Conservation (phyloP, 1,140 invertebrate species). For the Stegodyphus dumicola region DNA sequence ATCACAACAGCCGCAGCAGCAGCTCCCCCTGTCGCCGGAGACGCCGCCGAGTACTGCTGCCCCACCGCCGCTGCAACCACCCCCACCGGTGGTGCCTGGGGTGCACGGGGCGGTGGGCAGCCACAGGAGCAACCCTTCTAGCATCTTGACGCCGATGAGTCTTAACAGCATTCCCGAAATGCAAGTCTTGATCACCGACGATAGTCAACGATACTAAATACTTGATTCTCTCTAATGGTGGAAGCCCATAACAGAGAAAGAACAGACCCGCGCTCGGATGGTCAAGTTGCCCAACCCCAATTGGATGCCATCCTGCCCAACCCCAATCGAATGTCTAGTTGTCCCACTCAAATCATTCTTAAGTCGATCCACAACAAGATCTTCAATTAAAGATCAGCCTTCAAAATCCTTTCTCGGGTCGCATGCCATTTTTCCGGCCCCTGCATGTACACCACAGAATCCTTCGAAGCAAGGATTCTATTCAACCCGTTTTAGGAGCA, state of each 20-base stretch:
- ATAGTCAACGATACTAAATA: slow-evolving; percentile 60
- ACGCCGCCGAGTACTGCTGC: slow-evolving; percentile 19
- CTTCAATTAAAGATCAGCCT: too few species aligned
- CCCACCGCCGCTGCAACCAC: slow-evolving; percentile 37
- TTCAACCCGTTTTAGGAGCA: too few species aligned
- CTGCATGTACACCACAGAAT: too few species aligned
- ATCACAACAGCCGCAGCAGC: not conserved
- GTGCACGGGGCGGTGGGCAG: slow-evolving; percentile 45
- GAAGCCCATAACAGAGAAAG: not conserved
- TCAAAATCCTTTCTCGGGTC: too few species aligned
- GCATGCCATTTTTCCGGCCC: too few species aligned
- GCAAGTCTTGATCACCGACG: slow-evolving; percentile 62
- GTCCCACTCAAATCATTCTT: too few species aligned
- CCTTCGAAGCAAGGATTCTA: too few species aligned
- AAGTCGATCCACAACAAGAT: too few species aligned
- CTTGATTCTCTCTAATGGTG: not conserved
- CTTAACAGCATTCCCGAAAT: slow-evolving; percentile 63
- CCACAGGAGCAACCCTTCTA: slow-evolving; percentile 42
- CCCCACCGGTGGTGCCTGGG: slow-evolving; percentile 44
- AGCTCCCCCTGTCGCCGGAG: slow-evolving; percentile 6
- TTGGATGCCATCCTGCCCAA: not conserved
- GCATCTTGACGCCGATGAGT: slow-evolving; percentile 60
- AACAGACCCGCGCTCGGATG: not conserved
- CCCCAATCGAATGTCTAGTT: too few species aligned
- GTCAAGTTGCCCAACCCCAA: not conserved